Evolutionary conservation across 2,797 vertebrate species (phyloP).

Genomic region (Astyanax mexicanus): DNA sequence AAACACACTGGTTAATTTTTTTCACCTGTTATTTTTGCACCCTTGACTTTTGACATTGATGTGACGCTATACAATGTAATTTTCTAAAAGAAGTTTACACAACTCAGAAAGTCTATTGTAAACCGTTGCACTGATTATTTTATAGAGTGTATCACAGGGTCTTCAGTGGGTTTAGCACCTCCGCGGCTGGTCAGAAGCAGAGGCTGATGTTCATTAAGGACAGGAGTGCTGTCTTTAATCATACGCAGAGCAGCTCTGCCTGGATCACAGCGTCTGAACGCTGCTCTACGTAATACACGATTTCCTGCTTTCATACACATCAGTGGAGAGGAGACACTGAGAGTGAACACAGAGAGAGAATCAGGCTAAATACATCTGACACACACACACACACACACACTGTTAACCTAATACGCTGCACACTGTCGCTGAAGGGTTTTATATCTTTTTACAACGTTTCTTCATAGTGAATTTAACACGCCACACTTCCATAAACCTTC

Average conservation of each 20-base stretch:
- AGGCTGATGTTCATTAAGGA: constrained; percentile 21
- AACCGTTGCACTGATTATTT: no score
- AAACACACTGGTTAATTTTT: no score
- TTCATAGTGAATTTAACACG: no score
- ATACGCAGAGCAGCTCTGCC: constrained; percentile 2
- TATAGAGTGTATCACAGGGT: constrained; percentile 5
- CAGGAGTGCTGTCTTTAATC: constrained; percentile 26
- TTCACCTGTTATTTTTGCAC: no score
- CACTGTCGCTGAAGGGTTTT: no score
- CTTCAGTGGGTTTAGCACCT: background rate
- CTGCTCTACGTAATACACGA: constrained; percentile 16
- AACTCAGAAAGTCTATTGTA: no score
- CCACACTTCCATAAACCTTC: no score
- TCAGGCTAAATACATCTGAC: background rate
- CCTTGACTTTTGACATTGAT: no score
- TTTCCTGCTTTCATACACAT: constrained; percentile 11
- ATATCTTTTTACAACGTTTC: no score
- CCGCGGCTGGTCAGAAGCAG: background rate
- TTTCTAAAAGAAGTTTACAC: no score
- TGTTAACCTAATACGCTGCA: no score
- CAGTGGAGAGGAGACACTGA: background rate
- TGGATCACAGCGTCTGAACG: constrained; percentile 17
- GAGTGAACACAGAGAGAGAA: background rate
- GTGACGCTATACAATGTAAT: no score
- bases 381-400: background rate